Conservation (phyloP, 2,113 vertebrate genomes). For the Rhipidura dahli region DNA sequence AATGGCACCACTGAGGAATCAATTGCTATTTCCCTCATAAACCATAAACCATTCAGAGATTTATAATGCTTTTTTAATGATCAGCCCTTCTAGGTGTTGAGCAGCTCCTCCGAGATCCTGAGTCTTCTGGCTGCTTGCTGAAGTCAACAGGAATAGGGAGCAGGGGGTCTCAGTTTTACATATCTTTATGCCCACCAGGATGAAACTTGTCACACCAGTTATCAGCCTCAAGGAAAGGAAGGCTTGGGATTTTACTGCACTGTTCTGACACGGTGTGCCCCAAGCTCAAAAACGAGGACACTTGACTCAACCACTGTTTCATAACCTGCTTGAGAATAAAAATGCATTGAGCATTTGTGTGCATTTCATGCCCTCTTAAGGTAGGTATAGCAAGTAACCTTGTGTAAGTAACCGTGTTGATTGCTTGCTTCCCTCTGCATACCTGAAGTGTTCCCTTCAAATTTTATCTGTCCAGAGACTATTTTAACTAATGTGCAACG, state of each 20-base stretch:
- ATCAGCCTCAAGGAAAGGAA: neutral
- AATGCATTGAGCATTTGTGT: constrained; percentile 40
- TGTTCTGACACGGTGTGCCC: neutral
- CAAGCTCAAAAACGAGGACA: neutral
- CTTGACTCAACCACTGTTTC: neutral
- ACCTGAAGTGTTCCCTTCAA: neutral
- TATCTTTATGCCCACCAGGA: neutral
- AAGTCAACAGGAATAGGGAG: neutral
- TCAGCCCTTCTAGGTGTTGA: constrained; percentile 52
- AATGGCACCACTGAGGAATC: constrained; percentile 64
- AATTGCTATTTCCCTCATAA: constrained; percentile 64
- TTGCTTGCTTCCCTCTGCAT: neutral
- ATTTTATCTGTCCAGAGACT: neutral
- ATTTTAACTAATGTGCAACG: neutral
- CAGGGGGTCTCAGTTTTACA: neutral
- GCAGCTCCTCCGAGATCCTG: constrained; percentile 37
- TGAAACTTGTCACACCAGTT: neutral
- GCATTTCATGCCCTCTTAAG: constrained; percentile 70
- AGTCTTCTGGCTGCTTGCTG: constrained; percentile 34
- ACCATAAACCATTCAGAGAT: constrained; percentile 65
- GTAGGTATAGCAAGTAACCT: constrained; percentile 58
- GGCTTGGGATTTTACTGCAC: neutral
- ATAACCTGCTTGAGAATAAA: constrained; percentile 6
- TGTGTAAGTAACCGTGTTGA: neutral
- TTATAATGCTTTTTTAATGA: constrained; percentile 69